phyloP scores from a whole-genome alignment of 2,888 invertebrate species.

The Scaptomyza parva region DNA sequence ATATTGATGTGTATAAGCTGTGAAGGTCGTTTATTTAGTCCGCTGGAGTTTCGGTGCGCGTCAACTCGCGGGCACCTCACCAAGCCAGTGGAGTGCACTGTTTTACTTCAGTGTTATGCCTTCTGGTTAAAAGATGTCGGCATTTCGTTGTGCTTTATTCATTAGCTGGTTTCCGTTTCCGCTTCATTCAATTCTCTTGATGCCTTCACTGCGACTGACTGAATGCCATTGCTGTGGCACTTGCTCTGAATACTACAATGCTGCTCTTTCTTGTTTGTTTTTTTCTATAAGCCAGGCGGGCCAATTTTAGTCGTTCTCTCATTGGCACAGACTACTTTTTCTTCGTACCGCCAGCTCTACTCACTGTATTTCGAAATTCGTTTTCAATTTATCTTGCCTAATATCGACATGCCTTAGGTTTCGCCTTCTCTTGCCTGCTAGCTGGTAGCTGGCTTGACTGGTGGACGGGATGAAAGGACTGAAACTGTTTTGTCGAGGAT shows the following conservation, averaged over 20 bases:
- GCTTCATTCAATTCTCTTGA: slow-evolving; percentile 73
- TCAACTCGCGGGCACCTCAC: slow-evolving; percentile 15
- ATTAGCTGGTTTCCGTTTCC: slow-evolving; percentile 79
- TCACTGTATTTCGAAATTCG: slow-evolving; percentile 70
- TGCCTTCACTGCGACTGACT: slow-evolving; percentile 64
- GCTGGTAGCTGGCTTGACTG: slow-evolving; percentile 56
- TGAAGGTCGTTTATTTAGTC: slow-evolving; percentile 60
- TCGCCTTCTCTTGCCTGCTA: slow-evolving; percentile 33
- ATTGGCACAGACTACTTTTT: slow-evolving; percentile 3
- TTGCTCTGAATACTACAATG: slow-evolving; percentile 50
- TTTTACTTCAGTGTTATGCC: slow-evolving; percentile 29
- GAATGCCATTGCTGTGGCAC: slow-evolving; percentile 68
- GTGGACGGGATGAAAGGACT: slow-evolving; percentile 46
- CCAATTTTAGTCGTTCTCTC: slow-evolving; percentile 38
- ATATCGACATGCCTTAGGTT: slow-evolving; percentile 77
- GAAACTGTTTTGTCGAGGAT: slow-evolving; percentile 43
- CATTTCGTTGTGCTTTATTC: slow-evolving; percentile 71
- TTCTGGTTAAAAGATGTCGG: slow-evolving; percentile 7
- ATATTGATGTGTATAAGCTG: slow-evolving; percentile 47
- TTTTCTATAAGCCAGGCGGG: slow-evolving; percentile 51
- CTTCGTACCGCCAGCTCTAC: slow-evolving; percentile 5
- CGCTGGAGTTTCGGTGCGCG: slow-evolving; percentile 2
- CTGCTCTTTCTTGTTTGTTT: slow-evolving; percentile 43
- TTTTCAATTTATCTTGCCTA: slow-evolving; percentile 81
- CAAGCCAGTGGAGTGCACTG: slow-evolving; percentile 52